Evolutionary conservation across 2,797 vertebrate genomes (phyloP).

Genomic region (Rhinatrema bivittatum): DNA sequence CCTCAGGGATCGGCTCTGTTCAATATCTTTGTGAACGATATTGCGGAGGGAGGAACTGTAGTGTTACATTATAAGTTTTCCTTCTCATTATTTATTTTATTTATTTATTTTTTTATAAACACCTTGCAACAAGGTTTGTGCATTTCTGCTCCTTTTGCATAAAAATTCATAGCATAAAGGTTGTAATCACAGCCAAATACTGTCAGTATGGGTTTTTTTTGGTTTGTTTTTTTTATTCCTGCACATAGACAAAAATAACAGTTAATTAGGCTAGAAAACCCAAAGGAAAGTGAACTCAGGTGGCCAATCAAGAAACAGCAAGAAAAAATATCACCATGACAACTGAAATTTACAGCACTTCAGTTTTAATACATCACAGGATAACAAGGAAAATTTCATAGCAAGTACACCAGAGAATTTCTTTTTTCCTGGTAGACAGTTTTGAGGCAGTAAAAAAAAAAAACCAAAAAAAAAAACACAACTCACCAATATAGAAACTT

Average conservation of each 20-base stretch:
- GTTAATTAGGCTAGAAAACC: slow-evolving; percentile 55
- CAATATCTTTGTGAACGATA: too few relatives aligned
- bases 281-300: slow-evolving; percentile 48
- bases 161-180: slow-evolving; percentile 32
- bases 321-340: slow-evolving; percentile 46
- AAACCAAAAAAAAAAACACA: neutral
- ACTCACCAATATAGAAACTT: too few relatives aligned
- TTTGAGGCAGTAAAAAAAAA: slow-evolving; percentile 14
- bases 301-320: slow-evolving; percentile 28
- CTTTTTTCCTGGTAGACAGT: slow-evolving; percentile 1
- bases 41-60: too few relatives aligned
- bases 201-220: slow-evolving; percentile 27
- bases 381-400: slow-evolving; percentile 44
- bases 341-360: slow-evolving; percentile 50
- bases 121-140: neutral
- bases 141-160: slow-evolving; percentile 20
- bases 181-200: slow-evolving; percentile 17
- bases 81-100: too few relatives aligned
- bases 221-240: too few relatives aligned
- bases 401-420: slow-evolving; percentile 9
- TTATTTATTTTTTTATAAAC: too few relatives aligned
- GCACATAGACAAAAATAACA: slow-evolving; percentile 42
- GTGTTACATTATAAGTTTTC: too few relatives aligned
- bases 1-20: too few relatives aligned
- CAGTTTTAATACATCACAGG: slow-evolving; percentile 50